Base-by-base conservation (phyloP, 92 coral and sea anemone genomes). In the Nematostella vectensis region DNA sequence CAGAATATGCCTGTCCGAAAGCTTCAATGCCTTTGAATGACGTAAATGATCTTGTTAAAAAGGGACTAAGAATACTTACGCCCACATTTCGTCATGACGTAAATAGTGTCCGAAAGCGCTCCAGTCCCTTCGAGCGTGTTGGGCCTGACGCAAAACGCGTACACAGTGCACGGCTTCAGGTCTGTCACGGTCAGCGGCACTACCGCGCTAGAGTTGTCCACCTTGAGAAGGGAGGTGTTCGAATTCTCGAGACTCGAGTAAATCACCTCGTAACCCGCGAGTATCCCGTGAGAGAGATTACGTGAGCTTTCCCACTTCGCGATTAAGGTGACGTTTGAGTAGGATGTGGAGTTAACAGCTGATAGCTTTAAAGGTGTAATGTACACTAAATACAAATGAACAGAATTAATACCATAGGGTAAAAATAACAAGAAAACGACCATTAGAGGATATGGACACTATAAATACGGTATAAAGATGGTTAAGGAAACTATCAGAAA, bases 231-330 rank as follows among this genome's bases (percentile, higher is more conserved):
- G 0, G 10, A 9, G 18, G 25, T 50, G 20, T 45, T 11, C 17
- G 53, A 25, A 16, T 40, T 50, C 16, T 15, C 26, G 13, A 24
- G 6, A 31, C 48, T 55, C 42, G 16, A 13, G 33, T 54, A 66
- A 11, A 27, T 22, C n/a, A 66, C 30, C 0, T 26, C 23, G 40
- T 66, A 66, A 19, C 44, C 27, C 6, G 12, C 17, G 1, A 66
- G 50, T 24, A 66, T 66, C n/a, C 72, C 72, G 26, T 66, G 72
- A 13, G 24, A 1, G 20, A 66, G 48, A 3, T 43, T 25, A 1
- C n/a, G 17, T 15, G 31, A 10, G 12, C 18, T 45, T 45, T 19
- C 17, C 51, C 51, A 45, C 23, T 11, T 45, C 17, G 18, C 21
- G 18, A 4, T 45, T 4, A 45, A 22, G 18, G 4, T 8, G 11